Evolutionary conservation across 2,113 vertebrate species (phyloP).

Genomic region (Menura novaehollandiae): DNA sequence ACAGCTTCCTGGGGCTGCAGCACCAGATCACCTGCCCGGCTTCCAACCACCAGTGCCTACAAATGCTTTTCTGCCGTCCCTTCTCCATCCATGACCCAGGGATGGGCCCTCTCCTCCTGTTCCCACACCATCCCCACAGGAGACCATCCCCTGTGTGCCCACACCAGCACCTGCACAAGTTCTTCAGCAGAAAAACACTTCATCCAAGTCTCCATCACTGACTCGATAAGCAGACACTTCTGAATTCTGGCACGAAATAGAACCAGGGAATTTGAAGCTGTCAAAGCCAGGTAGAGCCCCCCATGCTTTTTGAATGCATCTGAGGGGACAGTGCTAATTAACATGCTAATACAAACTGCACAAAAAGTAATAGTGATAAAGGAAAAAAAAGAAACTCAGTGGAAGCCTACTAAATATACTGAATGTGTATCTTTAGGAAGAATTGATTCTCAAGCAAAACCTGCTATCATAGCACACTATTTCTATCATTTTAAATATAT

Average conservation of each 20-base stretch:
- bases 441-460: background rate
- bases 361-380: background rate
- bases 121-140: background rate
- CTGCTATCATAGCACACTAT: background rate
- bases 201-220: background rate
- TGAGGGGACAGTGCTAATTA: background rate
- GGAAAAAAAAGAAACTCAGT: background rate
- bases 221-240: background rate
- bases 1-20: background rate
- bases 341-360: background rate
- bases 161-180: background rate
- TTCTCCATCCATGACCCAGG: background rate
- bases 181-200: background rate
- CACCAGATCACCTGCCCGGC: accelerated
- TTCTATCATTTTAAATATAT: background rate
- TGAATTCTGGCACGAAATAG: background rate
- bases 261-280: background rate
- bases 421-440: background rate
- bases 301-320: accelerated
- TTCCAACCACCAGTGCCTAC: background rate
- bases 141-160: accelerated
- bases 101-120: background rate
- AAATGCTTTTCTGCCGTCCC: background rate
- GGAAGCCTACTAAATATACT: background rate
- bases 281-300: background rate